Base-by-base conservation (phyloP, 1,140 invertebrate species). In the Achroia grisella region DNA sequence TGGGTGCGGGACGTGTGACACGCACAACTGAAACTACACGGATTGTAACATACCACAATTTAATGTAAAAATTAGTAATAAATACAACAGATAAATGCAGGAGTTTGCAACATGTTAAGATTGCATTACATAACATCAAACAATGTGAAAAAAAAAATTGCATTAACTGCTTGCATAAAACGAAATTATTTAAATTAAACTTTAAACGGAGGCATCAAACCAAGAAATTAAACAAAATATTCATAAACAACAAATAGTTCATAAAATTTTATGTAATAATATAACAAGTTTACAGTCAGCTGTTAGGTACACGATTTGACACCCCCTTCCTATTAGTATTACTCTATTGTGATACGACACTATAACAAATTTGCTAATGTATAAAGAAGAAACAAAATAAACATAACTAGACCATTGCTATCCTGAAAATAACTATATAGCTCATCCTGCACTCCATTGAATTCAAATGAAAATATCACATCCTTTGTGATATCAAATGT, bases 41-140 rank as follows among this genome's bases (percentile, higher is more conserved):
- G 66, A 66, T 86, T 86, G 86, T 87, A 87, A 87, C 86, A 87
- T 86, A 86, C 79, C 84, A 86, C 86, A 86, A 86, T 87, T 87
- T 87, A 87, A 87, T 87, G 86, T 87, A 87, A 87, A 87, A 86
- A 86, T 86, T 87, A 87, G 86, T 86, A 87, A 87, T 87, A 87
- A 87, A 87, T 87, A 86, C 86, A 87, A 86, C 81, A 87, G 81
- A 86, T 86, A 87, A 87, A 87, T 87, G 86, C 86, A 87, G 86
- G 81, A 86, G 78, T 83, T 85, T 82, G 82, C 82, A 86, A 85
- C 71, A 79, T 76, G 79, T 78, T 78, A 81, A 79, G 78, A 83
- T 83, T 86, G 85, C 83, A 85, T 86, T 80, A 85, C 81, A 86
- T 87, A 87, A 87, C 82, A 86, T 86, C 83, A 84, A 85, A 83